Evolutionary conservation across 2,797 vertebrate genomes (phyloP).

Genomic region (Ibycter americanus): DNA sequence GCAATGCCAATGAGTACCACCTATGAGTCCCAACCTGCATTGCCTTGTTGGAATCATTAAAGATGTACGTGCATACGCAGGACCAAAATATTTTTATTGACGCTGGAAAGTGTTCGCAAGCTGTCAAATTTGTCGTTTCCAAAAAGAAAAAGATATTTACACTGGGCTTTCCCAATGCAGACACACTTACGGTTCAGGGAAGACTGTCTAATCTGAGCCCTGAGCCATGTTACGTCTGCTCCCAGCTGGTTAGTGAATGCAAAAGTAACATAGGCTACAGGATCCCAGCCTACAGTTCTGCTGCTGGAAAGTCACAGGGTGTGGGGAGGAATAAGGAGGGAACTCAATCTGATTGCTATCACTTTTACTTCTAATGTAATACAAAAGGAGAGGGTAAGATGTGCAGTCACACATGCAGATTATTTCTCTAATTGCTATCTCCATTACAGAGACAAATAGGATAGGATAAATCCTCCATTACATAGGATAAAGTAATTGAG

Average conservation of each 20-base stretch:
- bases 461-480: not conserved
- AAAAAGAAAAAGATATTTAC: not conserved
- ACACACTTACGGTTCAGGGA: not conserved
- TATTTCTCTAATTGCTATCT: conserved; percentile 14
- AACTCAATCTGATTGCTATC: not conserved
- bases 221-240: not conserved
- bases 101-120: not conserved
- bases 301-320: not conserved
- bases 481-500: conserved; percentile 5
- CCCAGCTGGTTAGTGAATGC: not conserved
- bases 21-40: not conserved
- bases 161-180: not conserved
- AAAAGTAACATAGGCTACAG: not conserved
- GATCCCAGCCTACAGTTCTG: not conserved
- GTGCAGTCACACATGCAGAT: not conserved
- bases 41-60: not conserved
- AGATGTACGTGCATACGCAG: not conserved
- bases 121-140: not conserved
- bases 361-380: not conserved
- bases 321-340: not conserved
- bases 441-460: not conserved
- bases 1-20: not conserved
- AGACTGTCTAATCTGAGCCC: not conserved
- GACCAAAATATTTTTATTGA: not conserved
- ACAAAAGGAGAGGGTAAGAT: not conserved